Percentiles rank a stretch among this genome's conserved stretches.
Evolutionary conservation across 2,797 vertebrate species (phyloP).

Genomic region (Myotis pilosus): DNA sequence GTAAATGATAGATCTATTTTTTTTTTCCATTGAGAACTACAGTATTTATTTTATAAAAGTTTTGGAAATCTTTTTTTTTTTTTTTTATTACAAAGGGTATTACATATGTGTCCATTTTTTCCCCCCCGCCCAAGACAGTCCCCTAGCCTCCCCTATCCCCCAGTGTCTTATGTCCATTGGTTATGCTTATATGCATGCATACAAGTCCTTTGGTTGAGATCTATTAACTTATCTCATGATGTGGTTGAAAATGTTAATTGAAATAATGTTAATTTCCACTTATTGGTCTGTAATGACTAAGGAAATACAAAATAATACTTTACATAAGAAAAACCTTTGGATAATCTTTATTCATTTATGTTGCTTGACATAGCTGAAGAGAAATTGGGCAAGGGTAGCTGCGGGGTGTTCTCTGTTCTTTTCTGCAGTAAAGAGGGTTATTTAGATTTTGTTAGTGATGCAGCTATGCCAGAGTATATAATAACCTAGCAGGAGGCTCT

Average conservation of each 20-base stretch:
- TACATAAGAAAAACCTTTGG: not conserved
- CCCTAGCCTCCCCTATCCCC: too few species aligned
- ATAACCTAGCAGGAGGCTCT: not conserved
- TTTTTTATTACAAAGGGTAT: too few species aligned
- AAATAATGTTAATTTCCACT: not conserved
- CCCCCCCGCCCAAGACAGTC: too few species aligned
- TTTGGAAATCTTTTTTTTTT: too few species aligned
- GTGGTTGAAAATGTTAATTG: not conserved
- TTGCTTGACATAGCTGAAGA: conserved; percentile 2
- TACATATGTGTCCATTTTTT: too few species aligned
- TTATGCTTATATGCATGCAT: too few species aligned
- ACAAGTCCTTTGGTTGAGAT: too few species aligned
- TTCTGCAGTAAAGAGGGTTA: not conserved
- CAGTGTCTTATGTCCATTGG: too few species aligned
- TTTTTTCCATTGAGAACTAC: too few species aligned
- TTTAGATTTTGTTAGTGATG: not conserved
- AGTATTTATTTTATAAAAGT: too few species aligned
- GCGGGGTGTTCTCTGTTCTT: not conserved
- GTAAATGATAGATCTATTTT: not conserved
- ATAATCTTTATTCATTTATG: not conserved
- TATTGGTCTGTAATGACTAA: not conserved
- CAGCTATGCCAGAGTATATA: not conserved
- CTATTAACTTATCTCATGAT: not conserved
- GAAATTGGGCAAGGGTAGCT: not conserved
- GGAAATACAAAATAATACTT: conserved; percentile 7